phyloP scores from a whole-genome alignment of 1,140 invertebrate species.

The Brachionus rotundiformis region DNA sequence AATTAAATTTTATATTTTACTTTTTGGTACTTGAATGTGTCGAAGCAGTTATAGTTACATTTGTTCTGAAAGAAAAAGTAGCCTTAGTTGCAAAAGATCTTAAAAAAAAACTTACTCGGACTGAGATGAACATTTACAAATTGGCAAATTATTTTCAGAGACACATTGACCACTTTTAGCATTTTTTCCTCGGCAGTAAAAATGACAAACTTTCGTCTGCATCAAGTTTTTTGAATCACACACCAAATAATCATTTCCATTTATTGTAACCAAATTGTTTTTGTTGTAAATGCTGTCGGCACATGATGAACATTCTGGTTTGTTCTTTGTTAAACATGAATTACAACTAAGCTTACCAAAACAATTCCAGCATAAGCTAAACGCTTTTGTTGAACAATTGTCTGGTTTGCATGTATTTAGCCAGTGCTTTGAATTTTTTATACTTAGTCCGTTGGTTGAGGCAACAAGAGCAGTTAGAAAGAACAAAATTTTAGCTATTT shows the following conservation, averaged over 20 bases:
- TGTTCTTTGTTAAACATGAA: not conserved
- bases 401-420: not conserved
- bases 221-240: not conserved
- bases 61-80: no score
- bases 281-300: not conserved
- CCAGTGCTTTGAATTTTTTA: not conserved
- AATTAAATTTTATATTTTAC: no score
- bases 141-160: not conserved
- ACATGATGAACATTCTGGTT: slow-evolving; percentile 7
- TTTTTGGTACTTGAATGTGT: no score
- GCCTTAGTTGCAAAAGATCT: no score
- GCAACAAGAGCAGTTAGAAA: no score
- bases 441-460: no score
- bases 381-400: not conserved
- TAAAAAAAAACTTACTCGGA: not conserved
- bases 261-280: not conserved
- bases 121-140: not conserved
- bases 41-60: no score
- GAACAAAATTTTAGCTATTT: no score
- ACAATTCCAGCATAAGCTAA: not conserved
- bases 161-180: not conserved
- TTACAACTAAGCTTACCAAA: not conserved
- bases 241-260: not conserved
- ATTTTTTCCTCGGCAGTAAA: not conserved
- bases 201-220: slow-evolving; percentile 14